A percentile compares a stretch with the other conserved stretches of the same genome.
These are phyloP conservation scores for Cepphus grylle DNA, from an alignment of 2,113 vertebrate genomes.

Conservation along the genomic window DNA sequence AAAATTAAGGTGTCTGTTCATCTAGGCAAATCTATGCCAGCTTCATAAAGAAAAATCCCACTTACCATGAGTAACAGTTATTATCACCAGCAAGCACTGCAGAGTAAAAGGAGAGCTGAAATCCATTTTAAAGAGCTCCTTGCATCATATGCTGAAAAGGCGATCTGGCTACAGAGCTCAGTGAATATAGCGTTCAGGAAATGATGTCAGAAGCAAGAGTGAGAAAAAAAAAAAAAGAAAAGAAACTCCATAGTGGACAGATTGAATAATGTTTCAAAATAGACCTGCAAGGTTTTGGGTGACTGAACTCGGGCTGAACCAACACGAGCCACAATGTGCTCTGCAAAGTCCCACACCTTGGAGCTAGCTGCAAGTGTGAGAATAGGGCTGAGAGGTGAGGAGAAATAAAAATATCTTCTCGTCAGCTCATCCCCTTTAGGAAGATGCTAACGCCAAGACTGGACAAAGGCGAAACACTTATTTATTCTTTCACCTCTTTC, in stretches of 20 bases:
- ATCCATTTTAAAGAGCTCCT: constrained; percentile 67
- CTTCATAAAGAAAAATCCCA: constrained; percentile 43
- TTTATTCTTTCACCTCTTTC: background rate
- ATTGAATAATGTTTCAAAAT: constrained; percentile 58
- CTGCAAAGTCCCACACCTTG: background rate
- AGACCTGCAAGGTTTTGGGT: constrained; percentile 60
- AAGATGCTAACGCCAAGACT: background rate
- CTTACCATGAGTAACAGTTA: constrained; percentile 62
- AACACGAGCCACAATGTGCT: background rate
- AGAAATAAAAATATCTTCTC: background rate
- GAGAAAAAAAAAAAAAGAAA: constrained; percentile 20
- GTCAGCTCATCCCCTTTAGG: background rate
- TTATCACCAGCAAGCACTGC: constrained; percentile 43
- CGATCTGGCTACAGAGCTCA: constrained; percentile 40
- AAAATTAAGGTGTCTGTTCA: constrained; percentile 14
- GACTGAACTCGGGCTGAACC: constrained; percentile 34
- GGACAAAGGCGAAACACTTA: background rate
- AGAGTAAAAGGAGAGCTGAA: constrained; percentile 39
- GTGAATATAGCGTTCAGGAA: constrained; percentile 54
- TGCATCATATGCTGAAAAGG: constrained; percentile 51
- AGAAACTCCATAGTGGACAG: constrained; percentile 44
- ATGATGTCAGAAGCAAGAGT: constrained; percentile 67
- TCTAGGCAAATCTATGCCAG: background rate
- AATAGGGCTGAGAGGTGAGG: background rate
- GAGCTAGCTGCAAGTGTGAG: background rate